Evolutionary conservation across 2,797 vertebrate genomes (phyloP), one percentile per base, ranked within the genome.

Genomic region (Kryptopterus vitreolus): DNA sequence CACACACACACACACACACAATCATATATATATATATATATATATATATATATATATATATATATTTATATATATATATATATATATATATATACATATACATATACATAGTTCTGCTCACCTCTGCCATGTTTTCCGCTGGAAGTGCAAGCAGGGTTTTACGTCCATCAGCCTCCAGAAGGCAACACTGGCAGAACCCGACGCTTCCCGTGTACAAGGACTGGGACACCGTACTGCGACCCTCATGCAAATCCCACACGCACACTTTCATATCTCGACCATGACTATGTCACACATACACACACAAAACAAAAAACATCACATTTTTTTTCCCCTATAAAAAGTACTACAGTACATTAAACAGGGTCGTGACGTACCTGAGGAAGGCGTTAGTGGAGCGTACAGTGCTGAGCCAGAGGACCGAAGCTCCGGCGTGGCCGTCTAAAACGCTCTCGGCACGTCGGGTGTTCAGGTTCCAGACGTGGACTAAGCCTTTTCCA

Each of bases 121-220:
- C 98, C 97, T 98, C 96, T 1, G 95, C 94, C 2, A 86, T 91
- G 86, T 90, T 91, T 74, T 90, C 90, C 78, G 95, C 95, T 5
- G 97, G 94, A 73, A 92, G 87, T 2, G 96, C 97, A 84, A 98
- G 91, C 53, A 95, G 92, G 91, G 90, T 90, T 77, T 74, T 88
- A 11, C 87, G 87, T 8, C 87, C 75, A 7, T 89, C 86, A 11
- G 77, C 90, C 81, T 90, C 88, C 86, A 96, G 86, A 80, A 96
- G 26, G 1, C 95, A 94, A 87, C 95, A 93, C 85, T 93, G 94
- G 91, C 97, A 98, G 93, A 98, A 99, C 18, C 97, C 96, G 80
- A 96, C 92, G 0, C 92, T 96, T 86, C 94, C 95, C 0, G 94
- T 94, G 88, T 35, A 87, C 88, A 99, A 68, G 0, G 92, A 92